Base-by-base conservation (phyloP, 2,113 vertebrate species). In the Apaloderma vittatum region DNA sequence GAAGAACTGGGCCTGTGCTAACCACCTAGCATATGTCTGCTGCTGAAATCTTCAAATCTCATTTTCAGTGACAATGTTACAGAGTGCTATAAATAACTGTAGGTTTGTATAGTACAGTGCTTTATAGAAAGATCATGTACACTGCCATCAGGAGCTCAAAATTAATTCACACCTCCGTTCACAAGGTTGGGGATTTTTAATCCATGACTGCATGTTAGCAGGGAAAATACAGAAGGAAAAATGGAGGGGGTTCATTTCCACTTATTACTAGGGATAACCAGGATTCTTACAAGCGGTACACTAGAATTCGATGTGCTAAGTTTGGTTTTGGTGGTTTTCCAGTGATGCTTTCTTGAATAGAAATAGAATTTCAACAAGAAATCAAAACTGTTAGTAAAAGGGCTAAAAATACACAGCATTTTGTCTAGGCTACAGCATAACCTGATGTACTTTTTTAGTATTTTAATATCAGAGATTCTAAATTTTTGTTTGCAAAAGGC, bases 281-380 rank as follows among this genome's bases (percentile, higher is more conserved):
- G 22, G 22, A 74, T 85, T 62, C 36, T 89, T 43, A 84, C 32
- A 81, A 84, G 4, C 7, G 12, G 73, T 83, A 66, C 6, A 59
- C 51, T 74, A 66, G 74, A 93, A 86, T 51, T 76, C 19, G 37
- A 18, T 55, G 9, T 55, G 11, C 26, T 77, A 78, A 66, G 5
- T 90, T 63, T 78, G 21, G n/a, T 61, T 94, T 91, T 87, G 43
- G 21, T 62, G 62, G 17, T 54, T n/a, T 88, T 92, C 26, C 45
- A 86, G 43, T 46, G 61, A 52, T 16, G 8, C 19, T 88, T 75
- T 86, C 34, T 79, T 76, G 10, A 84, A 77, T 32, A 22, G 68
- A 93, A 84, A 90, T 77, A 80, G 87, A 54, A 89, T 66, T 76
- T 80, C 36, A 76, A 52, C n/a, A 70, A 83, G 78, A 92, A 92